Conservation (phyloP, 2,888 invertebrate genomes). For the Andrena praecox region DNA sequence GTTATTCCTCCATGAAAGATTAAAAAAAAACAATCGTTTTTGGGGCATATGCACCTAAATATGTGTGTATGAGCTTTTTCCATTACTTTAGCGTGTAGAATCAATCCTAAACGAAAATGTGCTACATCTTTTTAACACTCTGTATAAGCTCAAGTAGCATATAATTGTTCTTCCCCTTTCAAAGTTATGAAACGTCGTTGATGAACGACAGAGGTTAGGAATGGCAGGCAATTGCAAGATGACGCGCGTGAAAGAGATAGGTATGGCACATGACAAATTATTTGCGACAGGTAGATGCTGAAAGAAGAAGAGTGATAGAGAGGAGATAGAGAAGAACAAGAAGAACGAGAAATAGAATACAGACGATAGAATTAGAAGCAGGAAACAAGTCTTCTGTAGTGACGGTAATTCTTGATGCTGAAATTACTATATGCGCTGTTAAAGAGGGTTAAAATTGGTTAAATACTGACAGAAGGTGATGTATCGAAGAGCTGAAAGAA, state of each 20-base stretch:
- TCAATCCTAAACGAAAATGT: no score
- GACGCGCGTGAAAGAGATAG: conserved; percentile 15
- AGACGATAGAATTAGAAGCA: conserved; percentile 57
- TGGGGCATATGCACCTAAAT: no score
- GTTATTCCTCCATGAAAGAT: no score
- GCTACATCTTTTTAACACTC: no score
- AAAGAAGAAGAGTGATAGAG: conserved; percentile 48
- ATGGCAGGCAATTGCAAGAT: conserved; percentile 32
- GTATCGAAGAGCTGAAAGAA: conserved; percentile 62
- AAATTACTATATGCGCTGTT: conserved; percentile 66
- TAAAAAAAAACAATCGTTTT: no score
- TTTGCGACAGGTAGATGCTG: conserved; percentile 63
- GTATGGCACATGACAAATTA: conserved; percentile 56
- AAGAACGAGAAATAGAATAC: conserved; percentile 42
- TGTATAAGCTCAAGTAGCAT: no score
- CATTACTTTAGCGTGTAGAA: no score
- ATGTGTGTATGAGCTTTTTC: no score
- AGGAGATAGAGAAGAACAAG: conserved; percentile 38
- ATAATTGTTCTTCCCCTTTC: no score
- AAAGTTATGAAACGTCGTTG: background rate
- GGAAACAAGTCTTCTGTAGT: conserved; percentile 39
- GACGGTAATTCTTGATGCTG: conserved; percentile 72
- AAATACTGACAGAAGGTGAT: conserved; percentile 62
- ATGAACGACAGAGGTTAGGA: background rate
- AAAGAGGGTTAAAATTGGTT: conserved; percentile 51